These are phyloP conservation scores for Eurystomus gularis DNA, from an alignment of 2,113 vertebrate species.

Conservation along the genomic window DNA sequence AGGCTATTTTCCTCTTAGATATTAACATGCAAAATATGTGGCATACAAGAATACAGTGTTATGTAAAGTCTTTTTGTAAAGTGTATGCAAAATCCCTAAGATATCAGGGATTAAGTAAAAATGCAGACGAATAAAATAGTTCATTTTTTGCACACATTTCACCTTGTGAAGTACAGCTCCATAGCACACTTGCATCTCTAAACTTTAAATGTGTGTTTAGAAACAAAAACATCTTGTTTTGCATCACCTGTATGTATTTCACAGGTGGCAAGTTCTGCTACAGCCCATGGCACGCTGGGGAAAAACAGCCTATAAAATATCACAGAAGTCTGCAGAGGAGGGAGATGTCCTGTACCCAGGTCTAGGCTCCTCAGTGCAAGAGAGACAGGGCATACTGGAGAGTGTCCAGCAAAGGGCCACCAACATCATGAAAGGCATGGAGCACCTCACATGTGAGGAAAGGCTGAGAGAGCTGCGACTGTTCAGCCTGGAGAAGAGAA, in stretches of 20 bases:
- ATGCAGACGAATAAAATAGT: not conserved
- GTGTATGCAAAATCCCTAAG: not conserved
- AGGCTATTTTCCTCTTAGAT: slow-evolving; percentile 4
- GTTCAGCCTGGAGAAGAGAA: not conserved
- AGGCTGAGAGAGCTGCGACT: not conserved
- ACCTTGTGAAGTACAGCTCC: not conserved
- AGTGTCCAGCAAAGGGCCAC: too few species aligned
- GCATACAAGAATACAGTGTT: not conserved
- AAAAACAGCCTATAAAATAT: not conserved
- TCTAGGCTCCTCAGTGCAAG: not conserved
- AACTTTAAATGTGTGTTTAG: not conserved
- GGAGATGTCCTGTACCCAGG: not conserved
- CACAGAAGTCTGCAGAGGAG: not conserved
- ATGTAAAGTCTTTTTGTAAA: too few species aligned
- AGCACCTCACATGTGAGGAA: not conserved
- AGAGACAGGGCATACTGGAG: not conserved
- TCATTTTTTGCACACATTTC: not conserved
- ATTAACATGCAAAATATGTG: slow-evolving; percentile 22
- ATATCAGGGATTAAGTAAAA: not conserved
- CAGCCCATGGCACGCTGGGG: not conserved
- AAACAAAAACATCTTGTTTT: not conserved
- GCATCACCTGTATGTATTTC: not conserved
- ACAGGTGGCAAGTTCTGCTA: not conserved
- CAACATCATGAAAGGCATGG: not conserved
- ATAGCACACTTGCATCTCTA: not conserved